Conservation (phyloP, 35 echinoderm and acorn worm species). For the Hemicentrotus pulcherrimus region DNA sequence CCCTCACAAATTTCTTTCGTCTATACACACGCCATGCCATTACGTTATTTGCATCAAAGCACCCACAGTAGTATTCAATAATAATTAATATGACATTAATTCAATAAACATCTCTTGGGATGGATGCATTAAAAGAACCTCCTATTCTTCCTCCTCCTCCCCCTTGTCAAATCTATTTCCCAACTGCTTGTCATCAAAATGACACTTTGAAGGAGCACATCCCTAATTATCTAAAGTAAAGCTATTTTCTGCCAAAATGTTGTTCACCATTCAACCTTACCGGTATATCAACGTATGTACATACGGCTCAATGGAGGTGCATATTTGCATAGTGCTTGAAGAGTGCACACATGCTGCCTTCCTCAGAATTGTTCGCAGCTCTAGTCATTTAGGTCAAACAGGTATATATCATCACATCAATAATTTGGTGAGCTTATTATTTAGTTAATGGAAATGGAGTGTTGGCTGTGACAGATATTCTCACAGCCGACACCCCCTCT, state of each 20-base stretch:
- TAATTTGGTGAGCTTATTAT: not conserved
- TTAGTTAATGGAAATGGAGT: not conserved
- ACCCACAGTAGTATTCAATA: not conserved
- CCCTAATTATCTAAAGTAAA: not conserved
- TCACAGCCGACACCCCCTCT: no score
- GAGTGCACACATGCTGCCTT: not conserved
- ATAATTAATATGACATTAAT: not conserved
- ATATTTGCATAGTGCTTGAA: not conserved
- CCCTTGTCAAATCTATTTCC: not conserved
- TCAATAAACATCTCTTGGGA: constrained; percentile 2
- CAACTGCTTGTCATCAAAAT: not conserved
- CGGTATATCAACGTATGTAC: not conserved
- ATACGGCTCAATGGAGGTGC: not conserved
- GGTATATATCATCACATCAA: not conserved
- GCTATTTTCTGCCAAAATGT: not conserved
- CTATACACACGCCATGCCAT: not conserved
- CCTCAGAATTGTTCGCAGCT: not conserved
- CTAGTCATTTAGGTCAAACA: not conserved
- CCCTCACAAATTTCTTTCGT: not conserved
- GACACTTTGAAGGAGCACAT: not conserved
- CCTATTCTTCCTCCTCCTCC: not conserved
- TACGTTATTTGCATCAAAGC: not conserved
- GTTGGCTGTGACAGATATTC: not conserved
- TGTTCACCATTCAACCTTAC: not conserved
- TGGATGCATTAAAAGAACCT: not conserved